These are phyloP conservation scores for Neolamprologus multifasciatus DNA, from an alignment of 2,797 vertebrate species.

Conservation along the genomic window DNA sequence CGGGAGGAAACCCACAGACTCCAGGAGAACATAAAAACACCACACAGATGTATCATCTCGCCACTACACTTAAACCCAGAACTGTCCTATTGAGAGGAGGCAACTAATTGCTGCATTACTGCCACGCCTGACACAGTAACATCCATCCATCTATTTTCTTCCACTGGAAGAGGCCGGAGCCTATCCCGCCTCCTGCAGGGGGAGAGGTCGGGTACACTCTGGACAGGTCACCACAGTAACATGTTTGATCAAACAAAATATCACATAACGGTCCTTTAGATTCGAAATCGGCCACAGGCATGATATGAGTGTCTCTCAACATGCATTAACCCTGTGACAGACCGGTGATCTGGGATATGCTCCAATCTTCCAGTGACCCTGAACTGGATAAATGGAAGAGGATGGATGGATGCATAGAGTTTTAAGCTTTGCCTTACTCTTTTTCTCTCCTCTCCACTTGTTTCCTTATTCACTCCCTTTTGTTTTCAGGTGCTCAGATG, in stretches of 20 bases:
- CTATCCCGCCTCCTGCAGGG: not conserved
- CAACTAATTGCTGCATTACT: not conserved
- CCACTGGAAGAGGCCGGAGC: not conserved
- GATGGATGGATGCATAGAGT: not conserved
- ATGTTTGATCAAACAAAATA: not conserved
- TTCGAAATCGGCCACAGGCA: rapidly evolving
- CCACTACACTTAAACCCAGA: not conserved
- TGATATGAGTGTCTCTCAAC: not conserved
- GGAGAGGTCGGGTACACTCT: not conserved
- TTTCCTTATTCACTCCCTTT: not conserved
- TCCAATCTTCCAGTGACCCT: not conserved
- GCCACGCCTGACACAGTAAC: not conserved
- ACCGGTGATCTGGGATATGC: not conserved
- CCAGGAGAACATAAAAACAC: not conserved
- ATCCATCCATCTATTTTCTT: not conserved
- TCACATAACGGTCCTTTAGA: not conserved
- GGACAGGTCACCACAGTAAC: not conserved
- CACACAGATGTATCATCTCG: not conserved
- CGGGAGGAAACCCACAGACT: not conserved
- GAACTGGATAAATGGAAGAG: not conserved
- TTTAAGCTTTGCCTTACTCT: not conserved
- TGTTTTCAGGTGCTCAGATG: not conserved
- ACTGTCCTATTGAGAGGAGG: not conserved
- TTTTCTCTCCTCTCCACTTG: not conserved
- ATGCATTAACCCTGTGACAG: not conserved